Evolutionary conservation across 2,797 vertebrate species (phyloP).

Genomic region (Lerista edwardsae): DNA sequence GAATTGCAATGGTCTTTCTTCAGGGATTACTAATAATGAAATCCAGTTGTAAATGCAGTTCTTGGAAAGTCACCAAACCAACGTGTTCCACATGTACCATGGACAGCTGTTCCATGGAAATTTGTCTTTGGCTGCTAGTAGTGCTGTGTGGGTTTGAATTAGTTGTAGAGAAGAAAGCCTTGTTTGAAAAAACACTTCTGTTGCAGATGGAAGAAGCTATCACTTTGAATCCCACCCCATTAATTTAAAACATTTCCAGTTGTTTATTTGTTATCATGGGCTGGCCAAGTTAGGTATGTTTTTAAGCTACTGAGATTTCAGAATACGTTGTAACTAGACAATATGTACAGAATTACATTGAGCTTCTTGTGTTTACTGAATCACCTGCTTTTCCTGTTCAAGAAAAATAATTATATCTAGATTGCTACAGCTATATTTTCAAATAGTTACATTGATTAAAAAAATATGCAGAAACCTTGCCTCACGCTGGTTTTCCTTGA

Average conservation of each 20-base stretch:
- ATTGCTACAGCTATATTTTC: neutral
- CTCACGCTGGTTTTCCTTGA: slow-evolving; percentile 16
- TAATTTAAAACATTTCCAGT: neutral
- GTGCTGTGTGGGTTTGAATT: neutral
- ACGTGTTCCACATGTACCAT: neutral
- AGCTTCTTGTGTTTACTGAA: neutral
- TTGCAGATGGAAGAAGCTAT: neutral
- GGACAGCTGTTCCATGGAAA: slow-evolving; percentile 40
- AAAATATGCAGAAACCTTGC: slow-evolving; percentile 18
- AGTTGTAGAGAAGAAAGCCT: slow-evolving; percentile 40
- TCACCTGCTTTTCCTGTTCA: neutral
- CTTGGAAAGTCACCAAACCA: slow-evolving; percentile 13
- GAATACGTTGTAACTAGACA: neutral
- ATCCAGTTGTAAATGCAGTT: slow-evolving; percentile 1
- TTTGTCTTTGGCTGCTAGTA: slow-evolving; percentile 23
- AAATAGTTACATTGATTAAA: neutral
- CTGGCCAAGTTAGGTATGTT: neutral
- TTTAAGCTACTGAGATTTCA: neutral
- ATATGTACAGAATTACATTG: neutral
- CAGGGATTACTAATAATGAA: neutral
- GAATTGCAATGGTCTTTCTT: slow-evolving; percentile 6
- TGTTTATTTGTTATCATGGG: neutral
- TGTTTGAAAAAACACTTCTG: neutral
- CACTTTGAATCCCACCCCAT: neutral
- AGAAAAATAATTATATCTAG: neutral